Conservation (phyloP, 2,888 invertebrate species). For the Corbicula japonica region DNA sequence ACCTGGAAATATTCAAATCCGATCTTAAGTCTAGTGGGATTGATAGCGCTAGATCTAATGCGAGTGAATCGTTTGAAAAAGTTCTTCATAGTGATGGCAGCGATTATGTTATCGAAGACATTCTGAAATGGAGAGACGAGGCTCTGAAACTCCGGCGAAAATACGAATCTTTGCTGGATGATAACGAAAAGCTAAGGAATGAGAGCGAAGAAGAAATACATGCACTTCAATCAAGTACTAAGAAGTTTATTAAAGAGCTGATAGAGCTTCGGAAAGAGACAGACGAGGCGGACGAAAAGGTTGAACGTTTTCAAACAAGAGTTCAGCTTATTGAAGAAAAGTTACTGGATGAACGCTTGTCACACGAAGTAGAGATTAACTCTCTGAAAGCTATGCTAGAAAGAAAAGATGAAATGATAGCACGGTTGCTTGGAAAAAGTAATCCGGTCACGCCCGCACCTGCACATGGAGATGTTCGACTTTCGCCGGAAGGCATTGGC, state of each 20-base stretch:
- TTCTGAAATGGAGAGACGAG: conserved; percentile 43
- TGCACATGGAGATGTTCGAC: conserved; percentile 25
- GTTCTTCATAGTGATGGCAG: conserved; percentile 10
- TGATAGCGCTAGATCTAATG: conserved; percentile 15
- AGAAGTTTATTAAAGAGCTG: conserved; percentile 28
- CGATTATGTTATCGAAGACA: conserved; percentile 28
- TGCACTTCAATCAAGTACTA: conserved; percentile 13
- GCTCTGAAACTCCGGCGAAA: conserved; percentile 14
- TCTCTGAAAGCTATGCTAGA: conserved; percentile 49
- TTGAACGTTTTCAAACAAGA: conserved; percentile 24
- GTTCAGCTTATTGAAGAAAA: conserved; percentile 55
- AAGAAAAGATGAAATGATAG: conserved; percentile 32
- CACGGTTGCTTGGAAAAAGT: conserved; percentile 12
- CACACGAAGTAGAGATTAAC: conserved; percentile 60
- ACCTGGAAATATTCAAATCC: conserved; percentile 20
- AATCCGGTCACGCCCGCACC: conserved; percentile 7
- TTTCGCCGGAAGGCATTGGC: conserved; percentile 30
- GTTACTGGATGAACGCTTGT: conserved; percentile 51
- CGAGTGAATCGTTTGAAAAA: conserved; percentile 13
- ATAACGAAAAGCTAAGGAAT: conserved; percentile 19
- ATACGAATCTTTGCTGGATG: conserved; percentile 18
- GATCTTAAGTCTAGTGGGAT: conserved; percentile 17
- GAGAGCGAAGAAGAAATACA: conserved; percentile 13
- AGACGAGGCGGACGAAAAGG: conserved; percentile 17
- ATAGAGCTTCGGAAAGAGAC: conserved; percentile 20